Base-by-base conservation (phyloP, 2,113 vertebrate species). In the Heterotilapia buettikoferi region DNA sequence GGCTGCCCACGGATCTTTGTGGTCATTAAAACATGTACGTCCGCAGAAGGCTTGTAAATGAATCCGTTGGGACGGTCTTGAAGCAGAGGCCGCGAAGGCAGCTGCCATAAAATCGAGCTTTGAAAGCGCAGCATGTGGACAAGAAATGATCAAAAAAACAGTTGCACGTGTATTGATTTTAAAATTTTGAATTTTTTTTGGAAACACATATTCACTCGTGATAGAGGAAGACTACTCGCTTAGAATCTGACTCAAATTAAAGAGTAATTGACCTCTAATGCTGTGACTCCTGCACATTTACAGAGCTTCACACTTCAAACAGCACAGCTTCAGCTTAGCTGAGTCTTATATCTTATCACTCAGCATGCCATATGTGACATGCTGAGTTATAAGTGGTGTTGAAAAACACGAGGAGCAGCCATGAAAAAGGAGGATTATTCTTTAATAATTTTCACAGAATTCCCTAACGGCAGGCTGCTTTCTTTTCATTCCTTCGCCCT, bases 11-110 rank as follows among this genome's bases (percentile, higher is more conserved):
- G 43, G 80, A 91, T 84, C 87, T 82, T 76, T 82, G 89, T 56
- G 89, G 85, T 86, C 90, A 86, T 90, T 86, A 84, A 88, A 91
- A 91, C 85, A 86, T 83, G 85, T 90, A 83, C 59, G 19, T 86
- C 81, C 76, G 33, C 68, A 63, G 76, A 88, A 73, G 78, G 76
- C 80, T 86, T 52, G 33, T 78, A 86, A 90, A 91, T 89, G 76
- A 86, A 90, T 90, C 84, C 71, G 10, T n/a, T 38, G 83, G 89
- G 89, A 90, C 6, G 5, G 26, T 33, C 83, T 79, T 2, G 21
- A 90, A 88, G 80, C 73, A 14, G 31, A 91, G 92, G 73, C 80
- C 53, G 31, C 38, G 12, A 71, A 76, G 56, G 78, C 87, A 85
- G 82, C 68, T 45, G 81, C 88, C 88, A 85, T 89, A 85, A 89